Conservation (phyloP, 2,113 vertebrate species). For the Aythya baeri region DNA sequence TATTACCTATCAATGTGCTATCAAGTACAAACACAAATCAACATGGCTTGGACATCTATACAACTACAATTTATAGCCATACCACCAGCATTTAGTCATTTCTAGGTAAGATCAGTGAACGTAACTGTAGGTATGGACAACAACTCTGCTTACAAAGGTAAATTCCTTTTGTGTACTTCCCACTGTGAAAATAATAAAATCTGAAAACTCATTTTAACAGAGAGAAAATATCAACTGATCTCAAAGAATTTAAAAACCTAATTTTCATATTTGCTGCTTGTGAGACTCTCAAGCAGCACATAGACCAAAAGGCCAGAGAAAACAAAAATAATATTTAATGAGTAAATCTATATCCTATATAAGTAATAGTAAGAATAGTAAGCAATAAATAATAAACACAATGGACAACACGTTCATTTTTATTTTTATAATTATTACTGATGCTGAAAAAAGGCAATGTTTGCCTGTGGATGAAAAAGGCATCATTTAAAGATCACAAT, state of each 20-base stretch:
- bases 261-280: neutral
- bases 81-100: neutral
- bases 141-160: neutral
- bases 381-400: neutral
- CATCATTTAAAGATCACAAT: neutral
- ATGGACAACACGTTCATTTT: neutral
- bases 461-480: neutral
- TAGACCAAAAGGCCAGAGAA: neutral
- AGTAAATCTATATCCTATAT: neutral
- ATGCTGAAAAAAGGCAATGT: neutral
- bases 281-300: neutral
- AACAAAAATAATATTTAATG: neutral
- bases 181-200: neutral
- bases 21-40: neutral
- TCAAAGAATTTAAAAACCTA: neutral
- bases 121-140: neutral
- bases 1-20: neutral
- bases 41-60: neutral
- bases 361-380: neutral
- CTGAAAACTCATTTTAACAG: neutral
- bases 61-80: neutral
- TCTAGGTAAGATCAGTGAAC: neutral
- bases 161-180: neutral
- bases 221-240: neutral
- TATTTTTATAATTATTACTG: neutral